Conservation (phyloP, 2,113 vertebrate genomes). For the Corvus hawaiiensis region DNA sequence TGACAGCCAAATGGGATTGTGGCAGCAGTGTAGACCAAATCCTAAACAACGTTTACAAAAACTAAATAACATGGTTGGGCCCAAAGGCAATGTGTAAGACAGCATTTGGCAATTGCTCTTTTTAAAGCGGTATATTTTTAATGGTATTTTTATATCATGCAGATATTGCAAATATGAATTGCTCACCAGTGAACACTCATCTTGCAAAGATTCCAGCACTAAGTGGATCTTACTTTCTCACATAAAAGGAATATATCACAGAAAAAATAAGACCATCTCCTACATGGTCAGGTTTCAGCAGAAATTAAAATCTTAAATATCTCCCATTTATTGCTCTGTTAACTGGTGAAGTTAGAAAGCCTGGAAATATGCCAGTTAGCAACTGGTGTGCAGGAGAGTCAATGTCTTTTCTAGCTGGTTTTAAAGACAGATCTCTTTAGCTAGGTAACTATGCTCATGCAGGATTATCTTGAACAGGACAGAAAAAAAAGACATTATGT, state of each 20-base stretch:
- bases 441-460: neutral
- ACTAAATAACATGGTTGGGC: neutral
- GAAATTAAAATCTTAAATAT: slow-evolving; percentile 49
- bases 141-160: slow-evolving; percentile 33
- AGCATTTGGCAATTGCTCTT: slow-evolving; percentile 33
- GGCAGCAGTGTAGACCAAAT: neutral
- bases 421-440: neutral
- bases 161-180: slow-evolving; percentile 47
- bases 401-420: neutral
- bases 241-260: neutral
- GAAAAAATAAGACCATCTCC: slow-evolving; percentile 19
- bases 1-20: neutral
- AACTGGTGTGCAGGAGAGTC: neutral
- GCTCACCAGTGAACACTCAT: slow-evolving; percentile 27
- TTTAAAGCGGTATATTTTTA: slow-evolving; percentile 26
- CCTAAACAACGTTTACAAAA: neutral
- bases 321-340: slow-evolving; percentile 22
- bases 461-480: neutral
- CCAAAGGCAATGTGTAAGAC: neutral
- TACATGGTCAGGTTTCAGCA: neutral
- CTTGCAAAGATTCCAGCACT: neutral
- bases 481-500: neutral
- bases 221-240: neutral
- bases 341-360: neutral
- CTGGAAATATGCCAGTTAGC: neutral